Evolutionary conservation across 1,140 invertebrate genomes (phyloP).

Genomic region (Nasonia vitripennis): DNA sequence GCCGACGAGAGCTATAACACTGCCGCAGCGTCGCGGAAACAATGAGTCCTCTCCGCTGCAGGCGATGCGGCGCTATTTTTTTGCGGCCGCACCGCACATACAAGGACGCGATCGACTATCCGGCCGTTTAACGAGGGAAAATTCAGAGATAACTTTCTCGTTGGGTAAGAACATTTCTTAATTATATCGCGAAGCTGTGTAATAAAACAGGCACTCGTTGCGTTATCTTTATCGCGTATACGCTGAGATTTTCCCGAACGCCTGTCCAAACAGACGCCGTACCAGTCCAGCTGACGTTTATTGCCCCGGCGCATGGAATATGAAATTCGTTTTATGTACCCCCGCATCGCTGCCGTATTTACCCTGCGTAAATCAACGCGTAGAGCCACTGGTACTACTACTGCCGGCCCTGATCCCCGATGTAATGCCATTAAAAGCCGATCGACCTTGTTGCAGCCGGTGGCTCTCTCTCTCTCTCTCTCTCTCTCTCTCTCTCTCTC

Average conservation of each 20-base stretch:
- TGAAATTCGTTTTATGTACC: not conserved
- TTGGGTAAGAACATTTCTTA: constrained; percentile 15
- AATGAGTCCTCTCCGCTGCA: not conserved
- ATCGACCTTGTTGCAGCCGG: constrained; percentile 26
- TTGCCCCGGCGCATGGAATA: not conserved
- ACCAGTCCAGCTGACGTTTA: too few relatives aligned
- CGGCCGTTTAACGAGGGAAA: not conserved
- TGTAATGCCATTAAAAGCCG: constrained; percentile 40
- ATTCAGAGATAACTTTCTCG: not conserved
- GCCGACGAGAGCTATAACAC: not conserved
- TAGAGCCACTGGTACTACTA: not conserved
- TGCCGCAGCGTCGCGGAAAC: not conserved
- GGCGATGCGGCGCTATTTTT: not conserved
- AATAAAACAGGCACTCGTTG: not conserved
- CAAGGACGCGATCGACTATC: not conserved
- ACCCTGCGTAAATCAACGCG: constrained; percentile 25
- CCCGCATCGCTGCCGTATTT: not conserved
- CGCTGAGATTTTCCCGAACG: not conserved
- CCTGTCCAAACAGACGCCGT: not conserved
- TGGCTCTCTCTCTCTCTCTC: too few relatives aligned
- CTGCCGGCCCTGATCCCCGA: not conserved
- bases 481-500: too few relatives aligned
- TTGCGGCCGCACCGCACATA: not conserved
- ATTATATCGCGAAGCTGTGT: not conserved
- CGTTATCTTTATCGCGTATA: not conserved